Base-by-base conservation (phyloP, 2,888 invertebrate species). In the Blastobasis lacticolella region DNA sequence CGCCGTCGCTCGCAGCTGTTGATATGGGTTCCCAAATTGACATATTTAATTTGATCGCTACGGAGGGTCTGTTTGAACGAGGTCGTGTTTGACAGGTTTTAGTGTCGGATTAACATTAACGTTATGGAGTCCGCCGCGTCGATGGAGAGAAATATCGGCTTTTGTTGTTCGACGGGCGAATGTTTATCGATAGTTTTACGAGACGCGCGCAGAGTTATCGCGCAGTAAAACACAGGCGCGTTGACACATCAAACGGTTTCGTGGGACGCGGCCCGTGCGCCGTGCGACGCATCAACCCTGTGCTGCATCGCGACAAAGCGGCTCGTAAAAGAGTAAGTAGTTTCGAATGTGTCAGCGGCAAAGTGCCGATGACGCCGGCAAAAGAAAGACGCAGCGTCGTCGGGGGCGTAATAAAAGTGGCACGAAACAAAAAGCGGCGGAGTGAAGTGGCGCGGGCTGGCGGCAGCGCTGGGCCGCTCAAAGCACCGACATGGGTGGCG, bases 11-110 rank as follows among this genome's bases (percentile, higher is more conserved):
- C 78, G 84, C 88, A 87, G 87, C 88, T 86, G 86, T 84, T 88
- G 88, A 88, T 88, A 87, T 84, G 87, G 87, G 88, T 88, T 77
- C 81, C 81, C 81, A 81, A 88, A 88, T 88, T 88, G 88, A 88
- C 88, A 87, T 87, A 87, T 88, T 88, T 88, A 88, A 88, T 88
- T 88, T 85, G 86, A 87, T 87, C 85, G 78, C 84, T 69, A 81
- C 82, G 78, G 82, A 81, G 84, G 84, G 81, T 78, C 81, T 65
- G 65, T 61, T 61, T 58, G 68, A 69, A 69, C 74, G 71, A 73
- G 75, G 70, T 71, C 79, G 69, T 78, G 84, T 82, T 81, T 84
- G 87, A 86, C 87, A 87, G 87, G 85, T 81, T 80, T 87, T 86
- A 85, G 81, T 83, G 86, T 87, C 86, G 70, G 86, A 87, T 85